Evolutionary conservation across 2,113 vertebrate species (phyloP), one percentile per base, ranked within the genome.

Genomic region (Hirundichthys speculiger): DNA sequence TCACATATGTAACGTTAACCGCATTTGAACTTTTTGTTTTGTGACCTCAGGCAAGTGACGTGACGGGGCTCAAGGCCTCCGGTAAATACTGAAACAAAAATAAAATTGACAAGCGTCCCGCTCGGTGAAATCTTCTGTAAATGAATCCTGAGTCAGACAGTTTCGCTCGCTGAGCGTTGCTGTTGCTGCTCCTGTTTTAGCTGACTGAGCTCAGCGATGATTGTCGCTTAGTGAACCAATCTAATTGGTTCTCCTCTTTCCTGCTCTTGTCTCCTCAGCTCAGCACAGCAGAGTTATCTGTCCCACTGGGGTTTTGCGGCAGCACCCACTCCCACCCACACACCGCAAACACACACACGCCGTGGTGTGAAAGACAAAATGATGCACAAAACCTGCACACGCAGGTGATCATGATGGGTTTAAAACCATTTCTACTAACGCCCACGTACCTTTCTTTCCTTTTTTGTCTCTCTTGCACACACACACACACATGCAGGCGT

Each of bases 191-290:
- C n/a, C 2, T 52, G 66, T 56, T 86, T 79, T 69, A 79, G 85
- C 83, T 80, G 77, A 85, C 34, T 48, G 79, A 81, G 81, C 75
- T 69, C 48, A 57, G 61, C 47, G 69, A 87, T 84, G 81, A 83
- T 64, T 75, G 75, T 71, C 21, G 53, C 63, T 72, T 59, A 54
- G 45, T 61, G 73, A 80, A 68, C 76, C 64, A 2, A 39, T 66
- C 62, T 86, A 85, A 86, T 83, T 83, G 85, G 77, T 73, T 77
- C 55, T 62, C 73, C 60, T 79, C 27, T 60, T 69, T 74, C 65
- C 53, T 72, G 9, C 43, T 71, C 61, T n/a, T 77, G 80, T 73
- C 74, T 87, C 77, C 69, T 79, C 64, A 60, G 69, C 86, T 83
- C 80, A 75, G 79, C 77, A 70, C 65, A 64, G 84, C 80, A 75